Percentiles rank a stretch among this genome's conserved stretches.
These are phyloP conservation scores for Dyspetes luteomarginatus DNA, from an alignment of 2,888 invertebrate genomes.

Conservation along the genomic window DNA sequence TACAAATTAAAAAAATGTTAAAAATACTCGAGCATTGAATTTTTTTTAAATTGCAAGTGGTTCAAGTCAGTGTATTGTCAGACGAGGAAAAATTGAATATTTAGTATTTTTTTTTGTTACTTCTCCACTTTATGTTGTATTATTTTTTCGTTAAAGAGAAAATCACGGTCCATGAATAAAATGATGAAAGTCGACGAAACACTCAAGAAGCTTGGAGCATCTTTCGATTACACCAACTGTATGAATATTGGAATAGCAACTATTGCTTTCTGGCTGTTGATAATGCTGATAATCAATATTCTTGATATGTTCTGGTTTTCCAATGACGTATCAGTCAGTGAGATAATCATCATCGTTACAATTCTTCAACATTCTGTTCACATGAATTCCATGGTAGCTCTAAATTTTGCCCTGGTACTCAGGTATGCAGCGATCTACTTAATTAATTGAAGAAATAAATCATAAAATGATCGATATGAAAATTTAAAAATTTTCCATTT, in stretches of 20 bases:
- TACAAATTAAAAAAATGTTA: not conserved
- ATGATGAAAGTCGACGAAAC: constrained; percentile 42
- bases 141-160: constrained; percentile 26
- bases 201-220: constrained; percentile 50
- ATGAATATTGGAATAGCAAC: constrained; percentile 1
- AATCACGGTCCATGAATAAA: not conserved
- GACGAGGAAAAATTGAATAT: not conserved
- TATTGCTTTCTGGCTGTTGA: not conserved
- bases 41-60: not conserved
- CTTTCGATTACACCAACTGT: constrained; percentile 24
- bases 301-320: not conserved
- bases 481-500: too few relatives aligned
- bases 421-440: not conserved
- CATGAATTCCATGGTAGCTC: not conserved
- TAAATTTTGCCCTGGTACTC: not conserved
- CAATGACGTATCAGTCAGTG: not conserved
- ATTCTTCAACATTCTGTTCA: not conserved
- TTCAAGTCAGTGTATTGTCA: not conserved
- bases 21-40: not conserved
- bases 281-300: not conserved
- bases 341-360: not conserved
- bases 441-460: constrained; percentile 1
- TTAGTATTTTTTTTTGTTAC: not conserved
- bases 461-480: not conserved
- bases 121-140: not conserved